Base-by-base conservation (phyloP, 2,797 vertebrate genomes). In the Rhynchotus rufescens region DNA sequence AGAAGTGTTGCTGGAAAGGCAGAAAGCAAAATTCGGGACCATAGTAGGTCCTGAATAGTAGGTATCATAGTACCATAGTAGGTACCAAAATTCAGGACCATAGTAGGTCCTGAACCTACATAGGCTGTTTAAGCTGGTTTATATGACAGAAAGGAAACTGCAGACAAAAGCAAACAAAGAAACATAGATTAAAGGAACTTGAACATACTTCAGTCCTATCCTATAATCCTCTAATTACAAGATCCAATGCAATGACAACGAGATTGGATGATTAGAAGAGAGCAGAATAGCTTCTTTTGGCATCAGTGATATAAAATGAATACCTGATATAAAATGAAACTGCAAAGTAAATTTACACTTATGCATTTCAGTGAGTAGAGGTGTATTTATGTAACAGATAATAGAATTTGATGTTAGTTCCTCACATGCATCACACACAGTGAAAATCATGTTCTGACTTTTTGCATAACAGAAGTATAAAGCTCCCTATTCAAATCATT, bases 401-500 rank as follows among this genome's bases (percentile, higher is more conserved):
- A 71, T n/a, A 92, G 52, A 14, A 64, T 79, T 84, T 92, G 71
- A 76, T 81, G 69, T 60, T 76, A 91, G 32, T 17, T 85, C 66
- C 51, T 88, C 81, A 68, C 21, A 81, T 73, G 52, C 61, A 86
- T 86, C 75, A 86, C 69, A 62, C 25, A 80, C 26, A 45, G 49
- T 26, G n/a, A 92, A 90, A 92, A 77, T 81, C 23, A 5, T 68
- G 57, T 79, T 90, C 69, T 56, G 21, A 23, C 88, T 75, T 69
- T 78, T 68, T 74, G 21, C 5, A 0, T 90, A 84, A 60, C 44
- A 75, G n/a, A 83, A 5, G 7, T 67, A 49, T 64, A 94, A 93
- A 93, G 71, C 40, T 40, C 80, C 20, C 74, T 79, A 81, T 95
- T 94, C 62, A 90, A 95, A 94, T 79, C 40, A 40, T 26, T 64